Percentiles rank a stretch among this genome's conserved stretches.
phyloP scores from a whole-genome alignment of 2,888 invertebrate species.

The Chorisops tibialis region DNA sequence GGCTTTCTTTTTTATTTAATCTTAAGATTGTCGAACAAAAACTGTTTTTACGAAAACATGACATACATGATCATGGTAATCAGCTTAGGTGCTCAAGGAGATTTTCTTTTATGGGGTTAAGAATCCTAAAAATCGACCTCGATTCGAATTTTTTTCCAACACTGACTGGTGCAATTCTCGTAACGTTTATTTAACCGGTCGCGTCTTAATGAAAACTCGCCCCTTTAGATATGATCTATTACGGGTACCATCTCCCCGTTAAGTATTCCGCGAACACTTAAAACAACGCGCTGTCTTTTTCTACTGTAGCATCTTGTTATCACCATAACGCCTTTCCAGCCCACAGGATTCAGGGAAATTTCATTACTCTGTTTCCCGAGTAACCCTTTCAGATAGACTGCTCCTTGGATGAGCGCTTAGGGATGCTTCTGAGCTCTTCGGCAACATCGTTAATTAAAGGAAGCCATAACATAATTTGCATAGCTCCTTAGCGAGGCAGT shows the following conservation, averaged over 20 bases:
- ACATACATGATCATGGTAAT: constrained; percentile 16
- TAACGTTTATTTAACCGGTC: too few relatives aligned
- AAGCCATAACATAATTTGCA: constrained; percentile 27
- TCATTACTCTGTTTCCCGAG: constrained; percentile 8
- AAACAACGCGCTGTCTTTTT: constrained; percentile 3
- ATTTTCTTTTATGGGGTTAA: constrained; percentile 3
- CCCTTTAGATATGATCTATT: constrained; percentile 5
- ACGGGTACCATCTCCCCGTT: constrained; percentile 2
- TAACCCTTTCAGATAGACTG: constrained; percentile 11
- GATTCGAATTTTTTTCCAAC: background rate
- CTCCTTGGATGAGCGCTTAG: background rate
- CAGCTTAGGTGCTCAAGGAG: constrained; percentile 14
- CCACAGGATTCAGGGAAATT: constrained; percentile 13
- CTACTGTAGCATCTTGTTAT: constrained; percentile 17
- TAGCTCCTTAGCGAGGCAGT: constrained; percentile 32
- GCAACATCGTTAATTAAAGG: constrained; percentile 27
- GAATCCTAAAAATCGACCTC: background rate
- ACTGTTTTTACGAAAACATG: constrained; percentile 21
- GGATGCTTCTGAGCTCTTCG: constrained; percentile 11
- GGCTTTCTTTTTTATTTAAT: constrained; percentile 7
- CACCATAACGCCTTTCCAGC: constrained; percentile 20
- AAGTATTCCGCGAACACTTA: constrained; percentile 14
- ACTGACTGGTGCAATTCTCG: too few relatives aligned
- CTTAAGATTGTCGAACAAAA: constrained; percentile 21
- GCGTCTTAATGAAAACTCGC: too few relatives aligned